Conservation (phyloP, 2,113 vertebrate species). For the Aptenodytes patagonicus region DNA sequence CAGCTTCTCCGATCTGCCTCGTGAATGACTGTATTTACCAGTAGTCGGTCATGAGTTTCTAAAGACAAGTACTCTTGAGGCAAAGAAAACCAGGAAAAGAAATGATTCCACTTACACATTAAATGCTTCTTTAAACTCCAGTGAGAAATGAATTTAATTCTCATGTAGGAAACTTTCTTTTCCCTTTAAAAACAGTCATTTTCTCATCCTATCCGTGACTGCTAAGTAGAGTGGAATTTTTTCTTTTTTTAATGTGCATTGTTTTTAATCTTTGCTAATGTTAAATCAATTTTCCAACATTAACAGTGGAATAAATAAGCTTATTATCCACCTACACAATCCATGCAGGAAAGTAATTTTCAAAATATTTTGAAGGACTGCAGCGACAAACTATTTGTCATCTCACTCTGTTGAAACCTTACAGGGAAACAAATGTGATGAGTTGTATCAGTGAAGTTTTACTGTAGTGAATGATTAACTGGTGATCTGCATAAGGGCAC, state of each 20-base stretch:
- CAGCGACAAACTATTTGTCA: not conserved
- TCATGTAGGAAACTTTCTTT: not conserved
- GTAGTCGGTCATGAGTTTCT: not conserved
- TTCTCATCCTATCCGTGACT: not conserved
- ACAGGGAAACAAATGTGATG: not conserved
- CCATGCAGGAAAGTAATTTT: not conserved
- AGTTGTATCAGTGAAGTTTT: not conserved
- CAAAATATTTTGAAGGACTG: not conserved
- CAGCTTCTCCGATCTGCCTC: not conserved
- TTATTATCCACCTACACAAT: not conserved
- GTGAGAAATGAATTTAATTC: not conserved
- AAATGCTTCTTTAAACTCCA: not conserved
- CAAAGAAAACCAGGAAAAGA: not conserved
- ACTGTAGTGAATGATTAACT: not conserved
- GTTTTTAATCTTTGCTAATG: not conserved
- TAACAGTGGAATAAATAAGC: not conserved
- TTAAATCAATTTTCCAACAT: not conserved
- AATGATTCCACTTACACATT: not conserved
- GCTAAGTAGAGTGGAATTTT: not conserved
- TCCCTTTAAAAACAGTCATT: not conserved
- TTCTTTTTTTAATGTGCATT: not conserved
- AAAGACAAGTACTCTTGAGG: not conserved
- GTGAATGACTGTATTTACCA: not conserved
- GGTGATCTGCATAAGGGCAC: not conserved
- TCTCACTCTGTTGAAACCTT: not conserved